Conservation (phyloP, 2,113 vertebrate species). For the Peucedramus taeniatus region DNA sequence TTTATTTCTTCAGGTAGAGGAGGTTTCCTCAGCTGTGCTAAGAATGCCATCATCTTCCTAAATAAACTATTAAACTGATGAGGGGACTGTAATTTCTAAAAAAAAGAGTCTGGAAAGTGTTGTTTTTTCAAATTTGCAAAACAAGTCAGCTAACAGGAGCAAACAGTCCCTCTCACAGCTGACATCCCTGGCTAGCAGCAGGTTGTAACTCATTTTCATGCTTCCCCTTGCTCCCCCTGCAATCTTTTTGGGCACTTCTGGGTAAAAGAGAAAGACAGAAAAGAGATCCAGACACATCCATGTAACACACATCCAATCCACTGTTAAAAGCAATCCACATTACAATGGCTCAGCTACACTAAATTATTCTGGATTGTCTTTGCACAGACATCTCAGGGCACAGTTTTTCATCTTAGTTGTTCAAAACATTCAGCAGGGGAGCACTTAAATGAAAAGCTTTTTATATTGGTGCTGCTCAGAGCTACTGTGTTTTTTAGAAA, state of each 20-base stretch:
- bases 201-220: conserved; percentile 15
- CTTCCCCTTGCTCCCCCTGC: not conserved
- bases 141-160: not conserved
- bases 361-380: not conserved
- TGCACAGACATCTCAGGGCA: not conserved
- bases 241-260: not conserved
- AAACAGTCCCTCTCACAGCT: not conserved
- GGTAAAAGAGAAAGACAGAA: not conserved
- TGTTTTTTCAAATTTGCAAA: conserved; percentile 1
- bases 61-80: not conserved
- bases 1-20: conserved; percentile 23
- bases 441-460: not conserved
- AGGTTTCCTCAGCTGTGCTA: not conserved
- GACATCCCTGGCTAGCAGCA: not conserved
- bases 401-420: not conserved
- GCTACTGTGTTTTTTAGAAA: not conserved
- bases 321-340: not conserved
- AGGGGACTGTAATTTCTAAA: not conserved
- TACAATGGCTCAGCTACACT: not conserved
- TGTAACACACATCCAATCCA: not conserved
- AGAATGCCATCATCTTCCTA: not conserved
- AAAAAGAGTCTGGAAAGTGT: not conserved
- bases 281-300: not conserved
- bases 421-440: conserved; percentile 11
- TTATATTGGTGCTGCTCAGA: not conserved